Evolutionary conservation across 2,888 invertebrate genomes (phyloP), one percentile per base, ranked within the genome.

Genomic region (Chironomus riparius): DNA sequence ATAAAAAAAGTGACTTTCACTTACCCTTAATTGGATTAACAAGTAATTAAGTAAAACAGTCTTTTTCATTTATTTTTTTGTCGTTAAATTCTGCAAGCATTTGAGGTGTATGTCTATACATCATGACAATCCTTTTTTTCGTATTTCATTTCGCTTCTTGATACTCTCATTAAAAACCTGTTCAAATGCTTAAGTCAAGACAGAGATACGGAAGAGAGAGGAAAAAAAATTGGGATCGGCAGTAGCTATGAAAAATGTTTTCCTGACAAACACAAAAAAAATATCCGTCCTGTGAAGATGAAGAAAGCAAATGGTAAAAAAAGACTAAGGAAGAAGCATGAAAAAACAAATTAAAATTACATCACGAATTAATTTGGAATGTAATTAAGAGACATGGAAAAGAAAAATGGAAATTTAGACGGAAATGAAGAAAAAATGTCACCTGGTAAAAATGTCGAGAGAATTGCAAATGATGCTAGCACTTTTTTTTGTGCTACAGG

Each of bases 271-370:
- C 56, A 18, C n/a, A n/a, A 12, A 56, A n/a, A 56, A 56, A 56
- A 56, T 15, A 15, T 6, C 12, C 6, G 7, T 18, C 56, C 56
- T 15, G 15, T 56, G 56, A 15, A 15, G 18, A 18, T 15, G 56
- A 18, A 56, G 18, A 56, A 56, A 62, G 62, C 62, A 62, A 12
- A 62, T 50, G 38, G 38, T 38, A 38, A 38, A 38, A 28, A 28
- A 38, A 38, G 15, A 50, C 50, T 56, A 56, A 22, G 22, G 65
- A 10, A 65, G 21, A 65, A 24, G 65, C 24, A 21, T 22, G 62
- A 62, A 69, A 69, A 70, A 70, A 70, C 70, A 70, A 70, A 70
- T 70, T 70, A 70, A 70, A 70, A 70, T 47, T 70, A 70, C 70
- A 70, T 70, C 70, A 70, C 70, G 70, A 70, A 70, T 70, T 70